Conservation (phyloP, 2,113 vertebrate species). For the Pedionomus torquatus region DNA sequence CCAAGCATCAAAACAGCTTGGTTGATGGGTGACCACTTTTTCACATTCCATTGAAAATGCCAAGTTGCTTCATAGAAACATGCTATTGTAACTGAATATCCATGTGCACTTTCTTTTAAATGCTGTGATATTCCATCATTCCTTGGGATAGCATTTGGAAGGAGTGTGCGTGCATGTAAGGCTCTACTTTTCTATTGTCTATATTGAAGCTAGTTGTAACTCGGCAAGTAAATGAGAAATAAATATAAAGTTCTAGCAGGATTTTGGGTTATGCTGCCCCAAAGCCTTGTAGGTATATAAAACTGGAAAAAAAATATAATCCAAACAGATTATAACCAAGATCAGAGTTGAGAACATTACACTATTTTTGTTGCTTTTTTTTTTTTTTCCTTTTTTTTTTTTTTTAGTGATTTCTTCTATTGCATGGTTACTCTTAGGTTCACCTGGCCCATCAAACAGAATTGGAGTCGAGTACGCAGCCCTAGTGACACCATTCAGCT, state of each 20-base stretch:
- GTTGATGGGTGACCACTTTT: too few relatives aligned
- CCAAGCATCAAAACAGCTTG: too few relatives aligned
- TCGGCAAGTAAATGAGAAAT: slow-evolving; percentile 59
- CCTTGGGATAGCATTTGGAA: slow-evolving; percentile 37
- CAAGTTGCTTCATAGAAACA: too few relatives aligned
- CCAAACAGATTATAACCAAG: slow-evolving; percentile 61
- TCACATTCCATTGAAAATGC: too few relatives aligned
- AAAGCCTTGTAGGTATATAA: slow-evolving; percentile 54
- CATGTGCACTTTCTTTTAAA: slow-evolving; percentile 20
- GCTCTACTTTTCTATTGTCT: slow-evolving; percentile 64
- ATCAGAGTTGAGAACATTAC: slow-evolving; percentile 62
- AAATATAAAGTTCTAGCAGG: slow-evolving; percentile 36
- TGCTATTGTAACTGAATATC: too few relatives aligned
- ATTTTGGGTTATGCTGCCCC: slow-evolving; percentile 44
- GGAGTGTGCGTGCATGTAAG: slow-evolving; percentile 9
- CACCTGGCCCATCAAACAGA: slow-evolving; percentile 63
- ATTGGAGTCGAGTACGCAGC: neutral
- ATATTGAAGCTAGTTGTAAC: slow-evolving; percentile 62
- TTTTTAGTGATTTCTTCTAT: slow-evolving; percentile 63
- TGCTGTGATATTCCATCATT: neutral
- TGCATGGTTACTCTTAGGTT: slow-evolving; percentile 42
- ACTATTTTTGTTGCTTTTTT: neutral
- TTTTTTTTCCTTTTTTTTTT: neutral
- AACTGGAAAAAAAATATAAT: slow-evolving; percentile 29
- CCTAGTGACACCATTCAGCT: neutral